Evolutionary conservation across 2,888 invertebrate species (phyloP).

Genomic region (Ethmia dodecea): DNA sequence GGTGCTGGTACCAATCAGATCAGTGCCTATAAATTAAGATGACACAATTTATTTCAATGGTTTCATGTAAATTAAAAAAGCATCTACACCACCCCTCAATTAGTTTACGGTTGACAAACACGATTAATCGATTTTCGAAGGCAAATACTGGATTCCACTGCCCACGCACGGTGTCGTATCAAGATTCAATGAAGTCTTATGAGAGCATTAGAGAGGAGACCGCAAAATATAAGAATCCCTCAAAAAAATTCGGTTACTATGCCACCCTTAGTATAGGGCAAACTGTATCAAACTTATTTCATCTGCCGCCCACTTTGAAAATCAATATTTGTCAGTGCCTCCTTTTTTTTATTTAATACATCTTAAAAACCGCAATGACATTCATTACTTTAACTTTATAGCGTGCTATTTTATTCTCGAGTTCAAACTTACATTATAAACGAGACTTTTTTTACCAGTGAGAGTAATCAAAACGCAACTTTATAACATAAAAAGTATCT

Average conservation of each 20-base stretch:
- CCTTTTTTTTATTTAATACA: neutral
- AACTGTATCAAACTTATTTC: too few species aligned
- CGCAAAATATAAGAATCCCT: too few species aligned
- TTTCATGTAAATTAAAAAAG: constrained; percentile 11
- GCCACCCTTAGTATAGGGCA: too few species aligned
- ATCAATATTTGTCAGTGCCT: neutral
- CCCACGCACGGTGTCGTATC: too few species aligned
- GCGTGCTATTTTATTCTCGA: neutral
- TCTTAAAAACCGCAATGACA: neutral
- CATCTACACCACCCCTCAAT: constrained; percentile 2
- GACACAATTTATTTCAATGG: constrained; percentile 9
- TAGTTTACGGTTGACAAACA: constrained; percentile 3
- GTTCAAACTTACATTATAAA: neutral
- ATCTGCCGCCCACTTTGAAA: neutral
- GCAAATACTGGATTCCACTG: too few species aligned
- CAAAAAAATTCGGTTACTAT: too few species aligned
- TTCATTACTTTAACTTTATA: neutral
- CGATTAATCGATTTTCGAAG: constrained; percentile 3
- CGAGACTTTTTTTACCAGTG: neutral
- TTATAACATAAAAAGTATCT: neutral
- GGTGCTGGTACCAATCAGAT: too few species aligned
- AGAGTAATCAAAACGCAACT: neutral
- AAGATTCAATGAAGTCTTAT: too few species aligned
- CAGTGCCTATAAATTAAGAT: too few species aligned
- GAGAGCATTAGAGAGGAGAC: too few species aligned